A percentile compares a stretch with the other conserved stretches of the same genome.
phyloP scores from a whole-genome alignment of 1,140 invertebrate genomes.

The Drosophila subobscura region DNA sequence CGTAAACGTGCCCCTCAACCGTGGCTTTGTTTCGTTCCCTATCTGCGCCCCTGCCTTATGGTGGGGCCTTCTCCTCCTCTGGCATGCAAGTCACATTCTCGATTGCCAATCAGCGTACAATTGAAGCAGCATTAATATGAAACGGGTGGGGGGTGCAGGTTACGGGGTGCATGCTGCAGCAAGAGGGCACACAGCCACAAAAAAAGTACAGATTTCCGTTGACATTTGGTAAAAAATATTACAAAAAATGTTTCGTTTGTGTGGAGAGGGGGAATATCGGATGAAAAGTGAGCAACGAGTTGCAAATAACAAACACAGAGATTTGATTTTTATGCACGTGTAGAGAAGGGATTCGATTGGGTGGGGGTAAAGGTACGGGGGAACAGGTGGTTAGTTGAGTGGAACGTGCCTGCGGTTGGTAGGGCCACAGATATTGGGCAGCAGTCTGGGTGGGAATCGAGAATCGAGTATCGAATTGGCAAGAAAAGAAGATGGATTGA shows the following conservation, averaged over 20 bases:
- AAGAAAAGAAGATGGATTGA: constrained; percentile 10
- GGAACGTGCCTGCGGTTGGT: constrained; percentile 64
- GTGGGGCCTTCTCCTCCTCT: constrained; percentile 13
- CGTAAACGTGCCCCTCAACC: constrained; percentile 25
- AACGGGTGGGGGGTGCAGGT: constrained; percentile 5
- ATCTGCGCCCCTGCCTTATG: neutral
- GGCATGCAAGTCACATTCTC: constrained; percentile 80
- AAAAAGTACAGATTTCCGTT: constrained; percentile 45
- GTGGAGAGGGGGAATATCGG: neutral
- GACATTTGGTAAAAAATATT: constrained; percentile 62
- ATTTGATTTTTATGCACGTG: constrained; percentile 79
- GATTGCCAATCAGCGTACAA: constrained; percentile 81
- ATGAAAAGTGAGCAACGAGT: constrained; percentile 59
- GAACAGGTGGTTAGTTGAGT: constrained; percentile 23
- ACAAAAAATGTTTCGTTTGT: constrained; percentile 7
- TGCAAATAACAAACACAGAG: constrained; percentile 70
- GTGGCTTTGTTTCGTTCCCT: constrained; percentile 36
- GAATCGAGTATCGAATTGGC: constrained; percentile 9
- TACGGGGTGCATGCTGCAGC: constrained; percentile 13
- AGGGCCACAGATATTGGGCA: constrained; percentile 46
- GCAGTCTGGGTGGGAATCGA: constrained; percentile 22
- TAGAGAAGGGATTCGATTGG: constrained; percentile 1
- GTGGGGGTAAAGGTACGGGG: neutral
- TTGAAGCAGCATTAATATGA: constrained; percentile 77
- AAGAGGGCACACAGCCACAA: constrained; percentile 52